Percentiles rank a stretch among this genome's conserved stretches.
Evolutionary conservation across 2,797 vertebrate species (phyloP).

Genomic region (Tenualosa ilisha): DNA sequence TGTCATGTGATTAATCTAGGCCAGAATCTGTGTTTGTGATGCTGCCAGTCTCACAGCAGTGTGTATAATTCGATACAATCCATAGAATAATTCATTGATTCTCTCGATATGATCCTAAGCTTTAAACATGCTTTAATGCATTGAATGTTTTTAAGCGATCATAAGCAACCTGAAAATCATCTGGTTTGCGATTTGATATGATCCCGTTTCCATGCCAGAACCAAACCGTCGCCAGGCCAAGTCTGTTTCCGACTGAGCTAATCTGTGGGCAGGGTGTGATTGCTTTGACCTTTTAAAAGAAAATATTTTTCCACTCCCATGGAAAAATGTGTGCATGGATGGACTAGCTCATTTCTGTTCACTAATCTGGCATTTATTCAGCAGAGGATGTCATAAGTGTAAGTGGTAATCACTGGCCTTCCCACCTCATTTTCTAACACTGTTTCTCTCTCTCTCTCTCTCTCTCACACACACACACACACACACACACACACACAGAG

Average conservation of each 20-base stretch:
- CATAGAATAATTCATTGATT: neutral
- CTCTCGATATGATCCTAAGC: neutral
- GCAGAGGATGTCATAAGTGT: neutral
- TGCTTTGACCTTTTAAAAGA: neutral
- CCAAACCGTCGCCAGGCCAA: neutral
- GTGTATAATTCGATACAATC: neutral
- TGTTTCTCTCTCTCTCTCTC: neutral
- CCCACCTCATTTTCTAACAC: neutral
- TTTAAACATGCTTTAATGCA: neutral
- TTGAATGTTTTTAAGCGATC: neutral
- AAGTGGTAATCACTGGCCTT: neutral
- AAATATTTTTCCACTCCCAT: neutral
- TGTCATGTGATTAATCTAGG: neutral
- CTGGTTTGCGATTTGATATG: neutral
- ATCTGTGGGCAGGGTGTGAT: neutral
- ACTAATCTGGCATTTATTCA: conserved; percentile 1
- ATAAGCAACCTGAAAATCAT: neutral
- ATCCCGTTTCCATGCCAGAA: neutral
- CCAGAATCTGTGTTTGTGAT: neutral
- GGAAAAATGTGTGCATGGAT: neutral
- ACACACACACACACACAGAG: neutral
- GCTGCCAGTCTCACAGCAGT: neutral
- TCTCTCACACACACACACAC: neutral
- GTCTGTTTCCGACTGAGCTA: neutral
- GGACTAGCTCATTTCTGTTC: neutral